A percentile compares a stretch with the other conserved stretches of the same genome.
These are phyloP conservation scores for Bombus turneri DNA, from an alignment of 1,140 invertebrate genomes.

Conservation along the genomic window DNA sequence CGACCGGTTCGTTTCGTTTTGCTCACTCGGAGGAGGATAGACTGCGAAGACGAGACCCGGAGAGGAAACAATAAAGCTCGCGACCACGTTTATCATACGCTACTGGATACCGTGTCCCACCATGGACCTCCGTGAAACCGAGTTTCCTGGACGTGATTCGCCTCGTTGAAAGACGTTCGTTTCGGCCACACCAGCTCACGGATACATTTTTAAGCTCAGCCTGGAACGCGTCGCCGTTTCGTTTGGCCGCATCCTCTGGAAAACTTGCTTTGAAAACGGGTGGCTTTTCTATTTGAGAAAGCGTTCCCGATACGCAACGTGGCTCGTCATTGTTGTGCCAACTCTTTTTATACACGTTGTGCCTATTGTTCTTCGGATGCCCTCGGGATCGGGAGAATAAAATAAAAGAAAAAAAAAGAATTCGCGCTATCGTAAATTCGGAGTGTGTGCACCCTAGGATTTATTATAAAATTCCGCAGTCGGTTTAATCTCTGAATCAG, in stretches of 20 bases:
- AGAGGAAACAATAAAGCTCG: constrained; percentile 46
- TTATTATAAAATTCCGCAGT: neutral
- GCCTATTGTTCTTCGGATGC: neutral
- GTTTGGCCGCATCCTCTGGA: neutral
- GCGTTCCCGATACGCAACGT: neutral
- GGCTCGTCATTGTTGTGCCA: neutral
- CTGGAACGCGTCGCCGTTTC: neutral
- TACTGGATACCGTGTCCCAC: constrained; percentile 5
- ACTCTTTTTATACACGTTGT: neutral
- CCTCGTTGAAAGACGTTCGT: neutral
- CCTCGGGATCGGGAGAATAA: neutral
- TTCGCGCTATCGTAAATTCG: neutral
- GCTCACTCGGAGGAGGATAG: neutral
- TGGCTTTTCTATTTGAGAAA: neutral
- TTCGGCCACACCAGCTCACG: neutral
- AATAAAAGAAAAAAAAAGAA: neutral
- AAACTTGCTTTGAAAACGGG: neutral
- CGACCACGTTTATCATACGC: constrained; percentile 42
- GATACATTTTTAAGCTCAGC: neutral
- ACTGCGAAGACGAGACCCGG: neutral
- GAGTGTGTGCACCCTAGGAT: neutral
- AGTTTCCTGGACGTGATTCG: neutral
- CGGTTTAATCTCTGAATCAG: neutral
- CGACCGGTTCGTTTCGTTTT: constrained; percentile 7
- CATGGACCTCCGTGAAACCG: constrained; percentile 1